Percentiles rank a stretch among this genome's conserved stretches.
Evolutionary conservation across 2,113 vertebrate species (phyloP).

Genomic region (Serilophus lunatus): DNA sequence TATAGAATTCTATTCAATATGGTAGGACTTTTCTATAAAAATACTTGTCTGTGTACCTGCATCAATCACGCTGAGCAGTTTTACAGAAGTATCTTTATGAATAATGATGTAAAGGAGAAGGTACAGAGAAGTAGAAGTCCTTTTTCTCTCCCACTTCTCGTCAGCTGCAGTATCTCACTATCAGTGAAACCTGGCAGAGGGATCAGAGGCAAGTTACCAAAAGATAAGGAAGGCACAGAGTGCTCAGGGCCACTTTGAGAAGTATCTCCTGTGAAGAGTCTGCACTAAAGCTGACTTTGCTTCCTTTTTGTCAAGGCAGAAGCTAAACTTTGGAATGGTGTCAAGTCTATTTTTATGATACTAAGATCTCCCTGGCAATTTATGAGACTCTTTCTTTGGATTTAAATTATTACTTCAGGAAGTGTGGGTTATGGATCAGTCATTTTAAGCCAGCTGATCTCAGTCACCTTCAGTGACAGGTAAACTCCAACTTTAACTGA

Average conservation of each 20-base stretch:
- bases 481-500: neutral
- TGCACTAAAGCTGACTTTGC: neutral
- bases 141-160: neutral
- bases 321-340: neutral
- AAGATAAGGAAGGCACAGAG: neutral
- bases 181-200: neutral
- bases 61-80: neutral
- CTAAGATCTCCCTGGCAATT: neutral
- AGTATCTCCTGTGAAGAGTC: neutral
- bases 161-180: neutral
- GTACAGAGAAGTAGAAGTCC: neutral
- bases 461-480: neutral
- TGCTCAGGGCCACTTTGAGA: neutral
- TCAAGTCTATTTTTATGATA: slow-evolving; percentile 11
- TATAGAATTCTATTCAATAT: neutral
- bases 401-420: slow-evolving; percentile 18
- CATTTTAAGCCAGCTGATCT: slow-evolving; percentile 21
- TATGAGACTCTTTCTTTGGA: neutral
- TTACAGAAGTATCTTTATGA: neutral
- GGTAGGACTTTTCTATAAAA: neutral
- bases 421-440: slow-evolving; percentile 3
- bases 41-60: neutral
- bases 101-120: neutral
- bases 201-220: neutral
- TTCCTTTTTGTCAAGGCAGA: neutral